A percentile compares a stretch with the other conserved stretches of the same genome.
Conservation (phyloP, 2,888 invertebrate species). For the Leptinotarsa rubiginosa region DNA sequence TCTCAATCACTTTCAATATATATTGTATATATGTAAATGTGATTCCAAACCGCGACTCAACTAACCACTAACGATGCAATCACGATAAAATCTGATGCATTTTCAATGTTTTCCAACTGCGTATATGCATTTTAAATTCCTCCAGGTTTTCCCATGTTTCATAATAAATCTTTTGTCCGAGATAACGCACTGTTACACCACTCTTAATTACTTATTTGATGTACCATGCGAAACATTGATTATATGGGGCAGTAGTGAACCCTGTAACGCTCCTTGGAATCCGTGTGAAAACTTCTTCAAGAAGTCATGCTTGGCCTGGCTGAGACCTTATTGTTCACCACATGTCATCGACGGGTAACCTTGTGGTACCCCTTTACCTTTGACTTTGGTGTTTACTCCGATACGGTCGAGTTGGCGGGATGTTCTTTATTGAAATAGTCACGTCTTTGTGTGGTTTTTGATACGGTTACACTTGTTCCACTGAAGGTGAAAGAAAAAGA, state of each 20-base stretch:
- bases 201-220: conserved; percentile 24
- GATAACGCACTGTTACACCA: conserved; percentile 23
- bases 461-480: conserved; percentile 26
- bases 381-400: conserved; percentile 43
- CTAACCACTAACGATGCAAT: not conserved
- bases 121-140: conserved; percentile 15
- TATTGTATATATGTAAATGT: not conserved
- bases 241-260: conserved; percentile 61
- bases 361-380: conserved; percentile 55
- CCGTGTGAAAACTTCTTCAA: conserved; percentile 56
- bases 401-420: conserved; percentile 34
- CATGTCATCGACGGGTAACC: conserved; percentile 50
- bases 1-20: not conserved
- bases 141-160: conserved; percentile 35
- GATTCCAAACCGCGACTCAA: not conserved
- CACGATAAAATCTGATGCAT: not conserved
- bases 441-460: conserved; percentile 29
- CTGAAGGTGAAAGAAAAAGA: conserved; percentile 4
- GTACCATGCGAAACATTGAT: conserved; percentile 45
- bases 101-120: conserved; percentile 22
- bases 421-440: conserved; percentile 22
- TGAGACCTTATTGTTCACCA: conserved; percentile 58
- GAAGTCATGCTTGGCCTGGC: conserved; percentile 60
- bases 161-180: conserved; percentile 29
- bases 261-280: conserved; percentile 51